These are phyloP conservation scores for Panopea generosa DNA, from an alignment of 2,888 invertebrate species.

Conservation along the genomic window DNA sequence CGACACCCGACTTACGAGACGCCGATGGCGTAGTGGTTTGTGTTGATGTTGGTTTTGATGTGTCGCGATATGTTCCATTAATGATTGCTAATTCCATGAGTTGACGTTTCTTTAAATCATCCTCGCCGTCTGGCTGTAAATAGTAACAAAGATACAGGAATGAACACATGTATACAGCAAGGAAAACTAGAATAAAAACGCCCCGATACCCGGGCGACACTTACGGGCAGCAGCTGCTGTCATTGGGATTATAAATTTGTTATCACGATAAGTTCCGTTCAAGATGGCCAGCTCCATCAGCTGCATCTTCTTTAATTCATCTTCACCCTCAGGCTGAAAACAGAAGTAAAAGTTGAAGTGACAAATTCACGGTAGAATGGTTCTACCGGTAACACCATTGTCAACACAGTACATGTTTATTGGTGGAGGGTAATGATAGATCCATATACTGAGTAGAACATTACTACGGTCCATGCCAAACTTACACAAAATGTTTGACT, in stretches of 20 bases:
- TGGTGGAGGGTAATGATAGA: too few species aligned
- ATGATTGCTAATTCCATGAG: conserved; percentile 99
- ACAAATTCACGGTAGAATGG: too few species aligned
- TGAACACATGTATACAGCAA: conserved; percentile 25
- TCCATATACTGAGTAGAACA: too few species aligned
- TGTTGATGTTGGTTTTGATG: conserved; percentile 77
- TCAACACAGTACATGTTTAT: too few species aligned
- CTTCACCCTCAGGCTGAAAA: conserved; percentile 98
- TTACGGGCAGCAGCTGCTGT: conserved; percentile 75
- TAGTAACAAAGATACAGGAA: conserved; percentile 30
- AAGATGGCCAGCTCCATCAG: conserved; percentile 99
- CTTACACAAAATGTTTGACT: too few species aligned
- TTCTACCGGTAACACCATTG: neutral
- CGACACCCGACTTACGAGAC: conserved; percentile 78
- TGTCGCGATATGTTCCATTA: conserved; percentile 95
- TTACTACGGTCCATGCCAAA: too few species aligned
- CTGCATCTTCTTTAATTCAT: conserved; percentile 99
- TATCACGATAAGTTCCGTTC: conserved; percentile 99
- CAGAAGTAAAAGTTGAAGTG: too few species aligned
- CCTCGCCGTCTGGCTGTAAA: conserved; percentile 98
- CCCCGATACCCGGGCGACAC: conserved; percentile 48
- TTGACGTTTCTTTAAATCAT: conserved; percentile 99
- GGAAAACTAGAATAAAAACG: neutral
- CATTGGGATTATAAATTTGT: conserved; percentile 72
- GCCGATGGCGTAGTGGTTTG: conserved; percentile 71